Conservation (phyloP, 2,797 vertebrate species). For the Dipus sagitta region DNA sequence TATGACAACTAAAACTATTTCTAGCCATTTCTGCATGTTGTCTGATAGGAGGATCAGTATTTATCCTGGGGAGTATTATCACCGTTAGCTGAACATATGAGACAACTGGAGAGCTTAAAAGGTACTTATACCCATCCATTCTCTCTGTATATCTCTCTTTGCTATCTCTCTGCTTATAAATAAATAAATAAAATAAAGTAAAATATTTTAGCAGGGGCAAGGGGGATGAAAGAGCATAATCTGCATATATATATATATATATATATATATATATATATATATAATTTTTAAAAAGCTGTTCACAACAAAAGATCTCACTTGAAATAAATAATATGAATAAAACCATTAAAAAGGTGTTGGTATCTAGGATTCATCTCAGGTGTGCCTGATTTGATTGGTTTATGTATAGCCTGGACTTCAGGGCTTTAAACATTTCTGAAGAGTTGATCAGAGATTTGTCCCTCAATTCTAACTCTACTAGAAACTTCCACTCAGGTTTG, state of each 20-base stretch:
- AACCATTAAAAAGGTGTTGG: neutral
- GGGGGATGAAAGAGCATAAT: too few species aligned
- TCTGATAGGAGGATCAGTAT: neutral
- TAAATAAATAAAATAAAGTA: too few species aligned
- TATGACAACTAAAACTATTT: too few species aligned
- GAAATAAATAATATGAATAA: too few species aligned
- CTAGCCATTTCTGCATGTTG: neutral
- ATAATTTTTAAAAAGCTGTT: too few species aligned
- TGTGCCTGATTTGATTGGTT: neutral
- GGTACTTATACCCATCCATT: neutral
- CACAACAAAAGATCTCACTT: too few species aligned
- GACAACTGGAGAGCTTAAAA: neutral
- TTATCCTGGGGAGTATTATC: conserved; percentile 2
- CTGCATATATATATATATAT: too few species aligned
- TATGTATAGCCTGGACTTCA: neutral
- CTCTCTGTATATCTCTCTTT: too few species aligned
- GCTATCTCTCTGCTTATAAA: too few species aligned
- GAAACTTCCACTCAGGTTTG: neutral
- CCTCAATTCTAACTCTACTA: conserved; percentile 26
- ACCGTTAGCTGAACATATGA: neutral
- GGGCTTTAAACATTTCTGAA: conserved; percentile 33
- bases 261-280: too few species aligned
- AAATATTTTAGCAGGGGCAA: too few species aligned
- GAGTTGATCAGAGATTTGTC: conserved; percentile 31
- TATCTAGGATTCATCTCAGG: neutral